Evolutionary conservation across 2,888 invertebrate species (phyloP).

Genomic region (Gymnocheta viridis): DNA sequence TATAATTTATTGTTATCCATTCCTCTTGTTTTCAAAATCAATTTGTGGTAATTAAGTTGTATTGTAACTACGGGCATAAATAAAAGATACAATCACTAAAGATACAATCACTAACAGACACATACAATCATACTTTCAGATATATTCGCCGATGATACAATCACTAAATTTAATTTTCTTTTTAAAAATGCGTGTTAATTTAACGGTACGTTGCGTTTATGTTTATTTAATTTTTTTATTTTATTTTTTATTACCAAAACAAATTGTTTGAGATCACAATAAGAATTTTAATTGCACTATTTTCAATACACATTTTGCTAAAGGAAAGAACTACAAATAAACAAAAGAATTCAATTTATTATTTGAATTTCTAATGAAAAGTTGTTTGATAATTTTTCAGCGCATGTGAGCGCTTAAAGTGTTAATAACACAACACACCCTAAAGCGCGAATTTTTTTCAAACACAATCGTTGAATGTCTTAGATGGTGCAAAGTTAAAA

Average conservation of each 20-base stretch:
- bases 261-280: background rate
- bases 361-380: background rate
- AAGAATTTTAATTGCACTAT: conserved; percentile 11
- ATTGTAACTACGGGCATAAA: conserved; percentile 18
- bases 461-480: background rate
- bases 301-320: background rate
- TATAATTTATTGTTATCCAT: background rate
- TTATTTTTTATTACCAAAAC: background rate
- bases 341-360: background rate
- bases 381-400: background rate
- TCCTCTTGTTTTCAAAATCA: conserved; percentile 15
- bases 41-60: conserved; percentile 51
- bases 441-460: conserved; percentile 7
- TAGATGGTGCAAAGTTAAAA: background rate
- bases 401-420: background rate
- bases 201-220: conserved; percentile 17
- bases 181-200: background rate
- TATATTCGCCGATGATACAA: no score
- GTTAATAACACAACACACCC: background rate
- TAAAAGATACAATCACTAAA: background rate
- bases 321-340: background rate
- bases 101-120: background rate
- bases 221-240: background rate
- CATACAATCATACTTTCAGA: background rate
- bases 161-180: background rate